Evolutionary conservation across 2,797 vertebrate genomes (phyloP).

Genomic region (Clangula hyemalis): DNA sequence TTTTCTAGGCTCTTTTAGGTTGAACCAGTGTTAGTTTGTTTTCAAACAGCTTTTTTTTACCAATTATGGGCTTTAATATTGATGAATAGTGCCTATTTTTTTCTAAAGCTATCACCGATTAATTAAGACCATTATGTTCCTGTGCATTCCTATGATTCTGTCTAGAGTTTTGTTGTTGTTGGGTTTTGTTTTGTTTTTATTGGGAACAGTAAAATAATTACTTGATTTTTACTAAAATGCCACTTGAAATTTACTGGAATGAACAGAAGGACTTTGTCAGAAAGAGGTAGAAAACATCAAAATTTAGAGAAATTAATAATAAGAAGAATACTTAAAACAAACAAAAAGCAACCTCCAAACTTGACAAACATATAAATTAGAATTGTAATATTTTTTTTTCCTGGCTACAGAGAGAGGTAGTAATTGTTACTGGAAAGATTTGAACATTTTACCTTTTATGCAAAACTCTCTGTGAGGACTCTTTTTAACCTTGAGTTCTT

Average conservation of each 20-base stretch:
- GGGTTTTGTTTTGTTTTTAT: background rate
- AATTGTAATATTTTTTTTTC: background rate
- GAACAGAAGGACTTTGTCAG: background rate
- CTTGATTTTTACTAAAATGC: background rate
- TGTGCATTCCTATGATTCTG: background rate
- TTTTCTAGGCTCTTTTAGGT: background rate
- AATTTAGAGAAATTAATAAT: background rate
- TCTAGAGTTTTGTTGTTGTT: background rate
- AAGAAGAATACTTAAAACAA: background rate
- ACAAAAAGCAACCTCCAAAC: background rate
- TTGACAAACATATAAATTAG: background rate
- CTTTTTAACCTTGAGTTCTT: background rate
- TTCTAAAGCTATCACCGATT: background rate
- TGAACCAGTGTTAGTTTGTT: background rate
- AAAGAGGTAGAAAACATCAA: background rate
- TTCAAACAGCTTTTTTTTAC: background rate
- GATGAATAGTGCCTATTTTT: background rate
- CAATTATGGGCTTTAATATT: background rate
- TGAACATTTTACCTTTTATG: background rate
- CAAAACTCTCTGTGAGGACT: background rate
- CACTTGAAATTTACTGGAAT: background rate
- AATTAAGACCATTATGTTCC: background rate
- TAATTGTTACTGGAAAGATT: background rate
- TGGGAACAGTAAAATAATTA: background rate
- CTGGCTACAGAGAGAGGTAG: background rate